These are phyloP conservation scores for Nyctibius bracteatus DNA, from an alignment of 2,113 vertebrate species.

Conservation along the genomic window DNA sequence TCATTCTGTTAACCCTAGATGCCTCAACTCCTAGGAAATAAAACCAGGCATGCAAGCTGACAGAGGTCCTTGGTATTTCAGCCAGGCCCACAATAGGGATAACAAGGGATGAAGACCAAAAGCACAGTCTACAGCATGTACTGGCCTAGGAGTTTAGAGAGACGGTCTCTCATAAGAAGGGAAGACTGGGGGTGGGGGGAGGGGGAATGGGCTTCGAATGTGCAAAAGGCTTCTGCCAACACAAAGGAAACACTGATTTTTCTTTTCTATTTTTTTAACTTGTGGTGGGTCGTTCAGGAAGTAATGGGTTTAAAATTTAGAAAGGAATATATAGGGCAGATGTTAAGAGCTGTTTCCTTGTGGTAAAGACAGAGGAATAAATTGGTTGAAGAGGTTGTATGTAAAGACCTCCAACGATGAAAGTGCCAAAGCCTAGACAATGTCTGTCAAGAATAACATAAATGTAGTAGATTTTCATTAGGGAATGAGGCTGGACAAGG, in stretches of 20 bases:
- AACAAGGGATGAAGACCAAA: background rate
- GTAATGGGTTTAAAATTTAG: background rate
- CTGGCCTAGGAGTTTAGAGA: rapidly evolving
- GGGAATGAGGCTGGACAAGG: background rate
- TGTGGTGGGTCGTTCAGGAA: background rate
- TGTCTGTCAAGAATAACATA: background rate
- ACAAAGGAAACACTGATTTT: background rate
- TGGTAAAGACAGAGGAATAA: background rate
- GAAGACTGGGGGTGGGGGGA: rapidly evolving
- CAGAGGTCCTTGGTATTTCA: background rate
- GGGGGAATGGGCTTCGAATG: background rate
- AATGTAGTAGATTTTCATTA: background rate
- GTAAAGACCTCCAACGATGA: background rate
- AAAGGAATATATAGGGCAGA: background rate
- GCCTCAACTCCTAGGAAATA: background rate
- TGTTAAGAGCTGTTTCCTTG: background rate
- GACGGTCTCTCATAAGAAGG: background rate
- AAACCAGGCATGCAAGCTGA: background rate
- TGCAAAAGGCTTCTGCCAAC: background rate
- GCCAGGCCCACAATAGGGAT: background rate
- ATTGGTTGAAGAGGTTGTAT: background rate
- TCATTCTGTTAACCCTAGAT: background rate
- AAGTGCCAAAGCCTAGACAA: background rate
- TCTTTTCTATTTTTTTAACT: background rate
- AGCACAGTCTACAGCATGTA: background rate